Percentiles rank a stretch among this genome's conserved stretches.
These are phyloP conservation scores for Oncopeltus fasciatus DNA, from an alignment of 1,140 invertebrate genomes.

Conservation along the genomic window DNA sequence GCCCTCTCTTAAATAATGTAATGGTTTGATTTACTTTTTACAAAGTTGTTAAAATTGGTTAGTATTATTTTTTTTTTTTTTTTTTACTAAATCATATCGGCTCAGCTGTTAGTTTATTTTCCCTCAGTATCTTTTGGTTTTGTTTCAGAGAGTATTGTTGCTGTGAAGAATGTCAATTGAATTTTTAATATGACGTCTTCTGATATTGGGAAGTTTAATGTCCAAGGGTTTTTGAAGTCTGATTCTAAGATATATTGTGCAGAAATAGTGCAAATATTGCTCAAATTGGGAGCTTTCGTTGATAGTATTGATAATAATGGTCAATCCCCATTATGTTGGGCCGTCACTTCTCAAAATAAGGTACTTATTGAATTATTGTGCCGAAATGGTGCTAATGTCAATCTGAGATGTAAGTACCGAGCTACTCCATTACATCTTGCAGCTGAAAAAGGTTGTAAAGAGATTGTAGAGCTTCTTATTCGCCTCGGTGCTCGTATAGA, in stretches of 20 bases:
- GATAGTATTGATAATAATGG: background rate
- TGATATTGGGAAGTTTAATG: no score
- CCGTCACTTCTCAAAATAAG: background rate
- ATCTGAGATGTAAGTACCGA: background rate
- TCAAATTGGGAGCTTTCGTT: background rate
- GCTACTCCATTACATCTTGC: background rate
- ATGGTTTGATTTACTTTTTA: no score
- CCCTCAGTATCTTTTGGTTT: no score
- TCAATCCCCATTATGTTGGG: background rate
- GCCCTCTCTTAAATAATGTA: no score
- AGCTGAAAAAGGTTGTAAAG: background rate
- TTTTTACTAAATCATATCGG: no score
- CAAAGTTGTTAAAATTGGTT: no score
- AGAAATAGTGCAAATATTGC: background rate
- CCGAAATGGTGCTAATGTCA: background rate
- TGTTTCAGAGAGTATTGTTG: no score
- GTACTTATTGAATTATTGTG: background rate
- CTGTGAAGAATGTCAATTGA: no score
- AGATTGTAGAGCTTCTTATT: background rate
- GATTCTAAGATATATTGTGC: background rate
- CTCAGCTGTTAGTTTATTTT: no score
- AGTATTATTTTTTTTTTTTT: no score
- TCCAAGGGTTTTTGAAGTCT: no score
- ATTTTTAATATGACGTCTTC: no score
- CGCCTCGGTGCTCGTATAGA: background rate